Percentiles rank a stretch among this genome's conserved stretches.
phyloP scores from a whole-genome alignment of 2,797 vertebrate species.

The Squalus acanthias region DNA sequence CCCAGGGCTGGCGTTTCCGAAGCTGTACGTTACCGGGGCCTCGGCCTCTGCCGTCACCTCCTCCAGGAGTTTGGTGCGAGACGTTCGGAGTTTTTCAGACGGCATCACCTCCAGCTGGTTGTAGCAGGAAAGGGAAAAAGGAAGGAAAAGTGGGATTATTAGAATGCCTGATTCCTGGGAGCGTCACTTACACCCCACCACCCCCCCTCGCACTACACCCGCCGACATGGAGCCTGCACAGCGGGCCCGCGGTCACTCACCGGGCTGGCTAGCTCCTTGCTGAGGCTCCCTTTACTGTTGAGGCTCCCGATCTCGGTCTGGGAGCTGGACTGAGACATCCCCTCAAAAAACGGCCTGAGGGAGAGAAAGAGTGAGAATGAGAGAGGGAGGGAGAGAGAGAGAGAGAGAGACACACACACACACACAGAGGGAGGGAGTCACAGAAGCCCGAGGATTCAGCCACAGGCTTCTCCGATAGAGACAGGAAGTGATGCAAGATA shows the following conservation, averaged over 20 bases:
- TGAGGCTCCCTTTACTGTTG: conserved; percentile 93
- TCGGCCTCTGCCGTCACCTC: conserved; percentile 70
- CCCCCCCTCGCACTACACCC: not conserved
- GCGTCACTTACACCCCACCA: not conserved
- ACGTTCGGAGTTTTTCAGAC: conserved; percentile 71
- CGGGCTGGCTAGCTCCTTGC: conserved; percentile 79
- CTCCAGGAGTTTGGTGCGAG: conserved; percentile 72
- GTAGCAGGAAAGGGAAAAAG: not conserved
- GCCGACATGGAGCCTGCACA: not conserved
- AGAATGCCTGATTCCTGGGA: not conserved
- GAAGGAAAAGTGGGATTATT: not conserved
- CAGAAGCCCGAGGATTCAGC: too few species aligned
- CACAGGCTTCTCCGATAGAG: too few species aligned
- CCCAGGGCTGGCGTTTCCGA: too few species aligned
- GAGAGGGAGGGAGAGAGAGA: too few species aligned
- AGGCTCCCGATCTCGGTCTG: conserved; percentile 98
- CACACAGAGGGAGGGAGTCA: too few species aligned
- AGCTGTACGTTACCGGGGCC: conserved; percentile 57
- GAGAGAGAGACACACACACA: too few species aligned
- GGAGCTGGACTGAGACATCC: conserved; percentile 97
- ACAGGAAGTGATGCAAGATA: too few species aligned
- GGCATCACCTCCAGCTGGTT: conserved; percentile 69
- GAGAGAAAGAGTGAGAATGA: not conserved
- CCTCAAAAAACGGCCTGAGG: conserved; percentile 92
- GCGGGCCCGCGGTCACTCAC: conserved; percentile 58